These are phyloP conservation scores for Pangasius sanitwongsei DNA, from an alignment of 2,797 vertebrate species.

Conservation along the genomic window DNA sequence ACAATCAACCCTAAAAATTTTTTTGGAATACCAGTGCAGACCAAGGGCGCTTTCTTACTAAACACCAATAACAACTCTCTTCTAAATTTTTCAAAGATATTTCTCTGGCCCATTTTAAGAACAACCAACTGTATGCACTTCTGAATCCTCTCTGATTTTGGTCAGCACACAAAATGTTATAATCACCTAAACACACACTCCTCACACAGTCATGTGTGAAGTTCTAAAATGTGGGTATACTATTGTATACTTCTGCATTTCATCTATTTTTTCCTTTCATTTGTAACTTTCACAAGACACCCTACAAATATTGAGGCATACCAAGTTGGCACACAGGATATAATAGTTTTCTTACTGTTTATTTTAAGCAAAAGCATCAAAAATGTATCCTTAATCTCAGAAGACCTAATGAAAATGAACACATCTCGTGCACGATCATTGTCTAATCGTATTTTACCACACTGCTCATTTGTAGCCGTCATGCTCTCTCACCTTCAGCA, in stretches of 20 bases:
- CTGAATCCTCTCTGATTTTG: neutral
- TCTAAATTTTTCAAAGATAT: neutral
- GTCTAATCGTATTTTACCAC: neutral
- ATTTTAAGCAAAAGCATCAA: neutral
- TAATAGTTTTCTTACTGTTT: neutral
- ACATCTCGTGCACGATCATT: neutral
- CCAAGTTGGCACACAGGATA: neutral
- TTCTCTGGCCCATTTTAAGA: neutral
- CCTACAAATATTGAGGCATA: neutral
- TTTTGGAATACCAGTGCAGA: neutral
- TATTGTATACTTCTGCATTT: neutral
- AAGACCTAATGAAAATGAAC: neutral
- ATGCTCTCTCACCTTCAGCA: constrained; percentile 86
- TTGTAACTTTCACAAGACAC: neutral
- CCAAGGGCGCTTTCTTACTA: neutral
- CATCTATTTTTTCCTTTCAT: neutral
- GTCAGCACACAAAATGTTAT: neutral
- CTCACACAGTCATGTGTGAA: neutral
- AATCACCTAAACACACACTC: neutral
- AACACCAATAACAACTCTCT: neutral
- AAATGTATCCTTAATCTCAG: neutral
- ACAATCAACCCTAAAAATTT: too few species aligned
- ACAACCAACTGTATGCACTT: neutral
- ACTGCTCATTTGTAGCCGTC: neutral
- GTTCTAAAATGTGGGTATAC: neutral